A percentile compares a stretch with the other conserved stretches of the same genome.
phyloP scores from a whole-genome alignment of 2,797 vertebrate species.

The Anguilla pacifica region DNA sequence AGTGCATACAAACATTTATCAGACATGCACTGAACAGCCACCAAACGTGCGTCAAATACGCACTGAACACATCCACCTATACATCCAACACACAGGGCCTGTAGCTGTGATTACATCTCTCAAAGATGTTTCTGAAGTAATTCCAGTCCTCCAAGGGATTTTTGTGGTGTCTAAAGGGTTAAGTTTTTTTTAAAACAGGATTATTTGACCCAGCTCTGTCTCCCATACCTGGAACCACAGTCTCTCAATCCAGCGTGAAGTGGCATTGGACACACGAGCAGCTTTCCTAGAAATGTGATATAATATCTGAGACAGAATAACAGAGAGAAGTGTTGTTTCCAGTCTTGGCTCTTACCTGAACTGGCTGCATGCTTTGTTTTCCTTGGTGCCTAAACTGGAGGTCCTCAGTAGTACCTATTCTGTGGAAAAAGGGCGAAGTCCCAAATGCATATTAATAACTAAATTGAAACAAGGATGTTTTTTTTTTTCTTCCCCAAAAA shows the following conservation, averaged over 20 bases:
- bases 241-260: not conserved
- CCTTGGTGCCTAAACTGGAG: slow-evolving; percentile 52
- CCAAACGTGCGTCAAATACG: too few species aligned
- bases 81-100: too few species aligned
- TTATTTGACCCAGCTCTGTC: not conserved
- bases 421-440: slow-evolving; percentile 58
- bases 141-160: too few species aligned
- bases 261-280: not conserved
- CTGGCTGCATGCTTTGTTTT: not conserved
- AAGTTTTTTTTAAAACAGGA: too few species aligned
- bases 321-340: not conserved
- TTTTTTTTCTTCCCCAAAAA: too few species aligned
- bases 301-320: not conserved
- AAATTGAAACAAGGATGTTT: slow-evolving; percentile 57
- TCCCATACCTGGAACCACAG: not conserved
- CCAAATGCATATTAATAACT: slow-evolving; percentile 56
- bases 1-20: too few species aligned
- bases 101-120: too few species aligned
- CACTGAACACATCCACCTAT: too few species aligned
- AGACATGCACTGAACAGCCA: too few species aligned
- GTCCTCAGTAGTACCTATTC: slow-evolving; percentile 61
- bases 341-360: not conserved
- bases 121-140: too few species aligned
- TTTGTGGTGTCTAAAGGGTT: too few species aligned
- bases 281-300: not conserved